phyloP scores from a whole-genome alignment of 2,797 vertebrate species.

The Chromis chromis region DNA sequence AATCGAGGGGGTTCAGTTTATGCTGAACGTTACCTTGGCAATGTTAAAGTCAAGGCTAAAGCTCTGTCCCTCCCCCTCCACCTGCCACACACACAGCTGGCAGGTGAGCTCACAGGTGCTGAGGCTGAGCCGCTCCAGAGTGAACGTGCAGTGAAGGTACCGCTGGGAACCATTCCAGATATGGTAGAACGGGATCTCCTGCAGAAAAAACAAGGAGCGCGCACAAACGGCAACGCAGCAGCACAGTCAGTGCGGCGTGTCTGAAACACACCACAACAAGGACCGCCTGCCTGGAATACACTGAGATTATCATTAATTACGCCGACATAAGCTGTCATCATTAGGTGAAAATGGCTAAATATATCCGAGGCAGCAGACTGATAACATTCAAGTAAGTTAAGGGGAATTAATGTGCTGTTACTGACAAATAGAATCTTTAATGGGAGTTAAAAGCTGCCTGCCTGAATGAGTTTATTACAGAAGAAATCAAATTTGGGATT shows the following conservation, averaged over 20 bases:
- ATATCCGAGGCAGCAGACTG: slow-evolving; percentile 53
- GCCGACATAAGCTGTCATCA: slow-evolving; percentile 34
- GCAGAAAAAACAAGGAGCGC: slow-evolving; percentile 32
- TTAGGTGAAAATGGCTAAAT: slow-evolving; percentile 33
- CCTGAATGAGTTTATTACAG: slow-evolving; percentile 24
- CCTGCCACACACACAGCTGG: slow-evolving; percentile 99
- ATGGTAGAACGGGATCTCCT: slow-evolving; percentile 99
- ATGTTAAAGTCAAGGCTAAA: slow-evolving; percentile 96
- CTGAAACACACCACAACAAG: slow-evolving; percentile 41
- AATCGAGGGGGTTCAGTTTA: neutral
- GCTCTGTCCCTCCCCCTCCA: slow-evolving; percentile 98
- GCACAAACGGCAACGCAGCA: slow-evolving; percentile 23
- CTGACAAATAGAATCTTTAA: slow-evolving; percentile 32
- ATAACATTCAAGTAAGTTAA: slow-evolving; percentile 38
- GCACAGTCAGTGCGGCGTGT: slow-evolving; percentile 60
- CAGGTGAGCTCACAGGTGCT: slow-evolving; percentile 96
- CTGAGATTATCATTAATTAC: slow-evolving; percentile 68
- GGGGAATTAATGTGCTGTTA: slow-evolving; percentile 20
- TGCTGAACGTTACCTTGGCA: slow-evolving; percentile 88
- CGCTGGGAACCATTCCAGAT: slow-evolving; percentile 97
- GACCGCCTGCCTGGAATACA: slow-evolving; percentile 52
- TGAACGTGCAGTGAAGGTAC: slow-evolving; percentile 97
- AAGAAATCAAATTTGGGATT: slow-evolving; percentile 14
- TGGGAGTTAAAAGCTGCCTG: slow-evolving; percentile 19
- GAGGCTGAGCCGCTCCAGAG: slow-evolving; percentile 94